These are phyloP conservation scores for Margarornis squamiger DNA, from an alignment of 2,797 vertebrate genomes.

Conservation along the genomic window DNA sequence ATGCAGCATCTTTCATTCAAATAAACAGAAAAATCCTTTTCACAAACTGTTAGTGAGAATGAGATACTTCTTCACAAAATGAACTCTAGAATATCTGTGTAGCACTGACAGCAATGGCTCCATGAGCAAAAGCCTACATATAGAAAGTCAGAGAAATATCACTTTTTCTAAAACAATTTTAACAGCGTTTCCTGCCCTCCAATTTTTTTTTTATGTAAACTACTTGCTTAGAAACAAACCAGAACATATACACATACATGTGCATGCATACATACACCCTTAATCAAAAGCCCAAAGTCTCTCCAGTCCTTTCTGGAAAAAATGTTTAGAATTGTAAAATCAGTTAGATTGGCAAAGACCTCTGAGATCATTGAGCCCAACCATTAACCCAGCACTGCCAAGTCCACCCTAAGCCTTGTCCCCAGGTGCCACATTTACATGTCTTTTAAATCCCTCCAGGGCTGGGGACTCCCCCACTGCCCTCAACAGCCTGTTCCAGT, in stretches of 20 bases:
- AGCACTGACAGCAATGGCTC: neutral
- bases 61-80: neutral
- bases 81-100: neutral
- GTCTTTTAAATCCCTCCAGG: neutral
- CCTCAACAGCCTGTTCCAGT: neutral
- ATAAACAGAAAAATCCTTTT: neutral
- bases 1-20: neutral
- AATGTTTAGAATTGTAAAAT: neutral
- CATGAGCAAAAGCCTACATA: neutral
- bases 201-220: neutral
- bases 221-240: neutral
- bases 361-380: neutral
- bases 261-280: neutral
- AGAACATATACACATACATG: neutral
- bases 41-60: neutral
- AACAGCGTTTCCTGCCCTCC: neutral
- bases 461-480: neutral
- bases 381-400: neutral
- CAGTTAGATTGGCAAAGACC: neutral
- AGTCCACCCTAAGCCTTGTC: rapidly evolving
- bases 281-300: neutral
- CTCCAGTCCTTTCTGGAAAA: neutral
- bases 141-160: neutral
- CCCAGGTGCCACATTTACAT: rapidly evolving
- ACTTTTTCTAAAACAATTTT: neutral